Base-by-base conservation (phyloP, 2,797 vertebrate genomes). In the Ataeniobius toweri region DNA sequence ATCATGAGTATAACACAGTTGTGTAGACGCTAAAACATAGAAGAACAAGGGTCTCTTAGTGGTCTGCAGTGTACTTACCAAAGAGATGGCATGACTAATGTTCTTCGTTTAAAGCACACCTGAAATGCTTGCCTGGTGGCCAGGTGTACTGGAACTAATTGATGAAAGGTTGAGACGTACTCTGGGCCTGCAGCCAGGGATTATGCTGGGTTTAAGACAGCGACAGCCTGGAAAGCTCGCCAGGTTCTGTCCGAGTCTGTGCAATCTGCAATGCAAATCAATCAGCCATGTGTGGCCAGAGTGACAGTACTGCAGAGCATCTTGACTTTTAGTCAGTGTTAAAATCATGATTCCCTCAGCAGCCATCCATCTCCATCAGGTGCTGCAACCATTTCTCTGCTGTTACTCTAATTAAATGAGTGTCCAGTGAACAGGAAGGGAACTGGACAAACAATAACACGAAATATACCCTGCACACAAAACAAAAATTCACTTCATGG, bases 341-440 rank as follows among this genome's bases (percentile, higher is more conserved):
- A 84, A 89, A 92, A 90, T 83, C 24, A 84, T 94, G 86, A 75
- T 59, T 78, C 79, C 83, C 65, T 73, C 73, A 85, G 83, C 73
- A 83, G 85, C 79, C 84, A 94, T 94, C 89, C 81, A 79, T 94
- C 93, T 93, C 90, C 90, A 93, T 94, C 93, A 94, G 91, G 86
- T 90, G 84, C 81, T 79, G 77, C 84, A 84, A 89, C 83, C 87
- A 80, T 91, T 89, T 84, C 82, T 81, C 80, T 59, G 67, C 84
- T 76, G 76, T 86, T 71, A 80, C 86, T 91, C 83, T 84, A 87
- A 89, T 93, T 87, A 89, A 88, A 88, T 65, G 51, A 84, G 84
- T 84, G 81, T 90, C 80, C 89, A 83, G 41, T 20, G 79, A 89
- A 85, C 80, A 86, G 71, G 74, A 78, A 67, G 82, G 3, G 48